Evolutionary conservation across 2,113 vertebrate species (phyloP).

Genomic region (Fregetta grallaria): DNA sequence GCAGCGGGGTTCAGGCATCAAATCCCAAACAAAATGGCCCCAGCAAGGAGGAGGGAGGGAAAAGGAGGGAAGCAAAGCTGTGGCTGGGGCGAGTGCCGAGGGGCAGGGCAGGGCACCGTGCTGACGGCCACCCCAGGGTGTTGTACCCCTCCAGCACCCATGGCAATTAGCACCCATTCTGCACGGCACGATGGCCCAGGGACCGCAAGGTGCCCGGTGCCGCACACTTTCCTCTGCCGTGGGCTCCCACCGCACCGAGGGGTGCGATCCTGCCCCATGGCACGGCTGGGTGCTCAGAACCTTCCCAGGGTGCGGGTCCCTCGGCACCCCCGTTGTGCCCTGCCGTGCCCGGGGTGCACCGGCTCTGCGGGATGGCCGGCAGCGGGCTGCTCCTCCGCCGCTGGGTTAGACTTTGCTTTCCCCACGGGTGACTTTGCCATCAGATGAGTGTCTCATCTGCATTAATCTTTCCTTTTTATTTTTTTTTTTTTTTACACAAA

Average conservation of each 20-base stretch:
- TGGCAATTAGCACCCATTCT: background rate
- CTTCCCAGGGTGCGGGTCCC: background rate
- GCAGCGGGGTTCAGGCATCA: background rate
- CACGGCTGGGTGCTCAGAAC: background rate
- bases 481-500: background rate
- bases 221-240: fast-evolving
- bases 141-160: background rate
- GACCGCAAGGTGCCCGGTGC: background rate
- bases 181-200: background rate
- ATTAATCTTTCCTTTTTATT: background rate
- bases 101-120: too few species aligned
- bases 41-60: background rate
- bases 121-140: background rate
- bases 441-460: background rate
- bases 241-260: background rate
- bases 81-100: background rate
- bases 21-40: background rate
- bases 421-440: background rate
- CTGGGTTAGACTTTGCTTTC: background rate
- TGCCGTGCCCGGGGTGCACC: background rate
- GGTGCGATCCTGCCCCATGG: background rate
- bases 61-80: background rate
- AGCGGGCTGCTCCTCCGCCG: background rate
- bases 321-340: fast-evolving
- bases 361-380: background rate